These are phyloP conservation scores for Himantopus leucocephalus DNA, from an alignment of 2,113 vertebrate genomes.

Conservation along the genomic window DNA sequence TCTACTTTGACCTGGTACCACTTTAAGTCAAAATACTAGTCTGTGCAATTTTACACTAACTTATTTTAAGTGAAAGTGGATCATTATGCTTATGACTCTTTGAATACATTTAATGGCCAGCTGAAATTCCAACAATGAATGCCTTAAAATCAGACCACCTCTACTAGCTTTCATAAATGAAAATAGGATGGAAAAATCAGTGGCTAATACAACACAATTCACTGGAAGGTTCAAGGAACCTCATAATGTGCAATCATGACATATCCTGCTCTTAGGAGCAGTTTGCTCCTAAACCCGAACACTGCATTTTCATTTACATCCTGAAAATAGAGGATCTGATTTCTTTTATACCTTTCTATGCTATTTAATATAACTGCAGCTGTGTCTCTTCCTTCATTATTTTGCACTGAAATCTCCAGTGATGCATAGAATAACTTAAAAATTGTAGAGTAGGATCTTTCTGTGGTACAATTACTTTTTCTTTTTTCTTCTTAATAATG, in stretches of 20 bases:
- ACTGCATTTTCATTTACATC: neutral
- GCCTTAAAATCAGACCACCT: neutral
- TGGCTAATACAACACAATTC: neutral
- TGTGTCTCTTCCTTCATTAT: neutral
- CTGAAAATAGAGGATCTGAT: neutral
- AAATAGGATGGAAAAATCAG: neutral
- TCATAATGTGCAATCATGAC: neutral
- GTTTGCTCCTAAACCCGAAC: neutral
- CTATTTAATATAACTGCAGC: neutral
- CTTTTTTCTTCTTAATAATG: neutral
- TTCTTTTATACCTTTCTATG: neutral
- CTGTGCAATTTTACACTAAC: neutral
- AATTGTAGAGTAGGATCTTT: neutral
- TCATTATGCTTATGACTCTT: neutral
- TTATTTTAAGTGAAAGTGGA: neutral
- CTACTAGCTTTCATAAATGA: neutral
- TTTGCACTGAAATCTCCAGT: constrained; percentile 2
- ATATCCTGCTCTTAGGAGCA: neutral
- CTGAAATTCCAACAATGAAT: neutral
- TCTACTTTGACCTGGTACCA: neutral
- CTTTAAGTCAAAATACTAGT: neutral
- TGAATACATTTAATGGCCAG: neutral
- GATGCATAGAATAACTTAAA: constrained; percentile 12
- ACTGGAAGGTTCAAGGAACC: neutral
- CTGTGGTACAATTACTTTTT: neutral